Conservation (phyloP, 2,797 vertebrate species). For the Lycodopsis pacificus region DNA sequence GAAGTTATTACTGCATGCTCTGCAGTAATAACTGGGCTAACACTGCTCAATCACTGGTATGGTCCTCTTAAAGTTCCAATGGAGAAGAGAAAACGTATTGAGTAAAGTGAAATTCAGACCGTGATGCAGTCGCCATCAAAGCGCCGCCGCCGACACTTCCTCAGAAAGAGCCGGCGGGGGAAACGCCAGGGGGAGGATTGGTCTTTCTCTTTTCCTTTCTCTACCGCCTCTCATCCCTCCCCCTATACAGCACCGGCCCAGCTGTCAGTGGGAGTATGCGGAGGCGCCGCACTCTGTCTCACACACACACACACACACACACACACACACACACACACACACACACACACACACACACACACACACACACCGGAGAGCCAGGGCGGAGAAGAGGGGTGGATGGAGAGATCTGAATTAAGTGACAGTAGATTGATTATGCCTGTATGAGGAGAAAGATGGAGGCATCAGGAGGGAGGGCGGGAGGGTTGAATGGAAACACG, state of each 20-base stretch:
- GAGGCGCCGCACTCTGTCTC: conserved; percentile 64
- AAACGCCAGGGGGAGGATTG: conserved; percentile 52
- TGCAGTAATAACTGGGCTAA: neutral
- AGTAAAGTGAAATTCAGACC: conserved; percentile 24
- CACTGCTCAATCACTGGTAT: neutral
- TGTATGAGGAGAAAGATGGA: conserved; percentile 26
- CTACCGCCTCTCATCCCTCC: conserved; percentile 45
- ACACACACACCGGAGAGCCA: conserved; percentile 40
- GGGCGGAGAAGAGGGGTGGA: conserved; percentile 42
- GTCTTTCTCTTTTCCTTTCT: conserved; percentile 60
- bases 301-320: too few relatives aligned
- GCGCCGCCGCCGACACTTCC: conserved; percentile 53
- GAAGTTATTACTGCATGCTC: neutral
- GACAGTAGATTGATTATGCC: conserved; percentile 65
- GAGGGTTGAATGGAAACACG: conserved; percentile 39
- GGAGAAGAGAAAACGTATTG: neutral
- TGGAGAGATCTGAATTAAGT: conserved; percentile 66
- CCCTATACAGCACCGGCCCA: conserved; percentile 54
- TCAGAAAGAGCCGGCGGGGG: conserved; percentile 55
- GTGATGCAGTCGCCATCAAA: conserved; percentile 68
- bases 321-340: conserved; percentile 6
- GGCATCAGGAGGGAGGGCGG: conserved; percentile 9
- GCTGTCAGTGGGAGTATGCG: conserved; percentile 75
- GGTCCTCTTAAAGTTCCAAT: neutral
- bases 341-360: conserved; percentile 38